Base-by-base conservation (phyloP, 2,888 invertebrate species). In the Platynereis dumerilii region DNA sequence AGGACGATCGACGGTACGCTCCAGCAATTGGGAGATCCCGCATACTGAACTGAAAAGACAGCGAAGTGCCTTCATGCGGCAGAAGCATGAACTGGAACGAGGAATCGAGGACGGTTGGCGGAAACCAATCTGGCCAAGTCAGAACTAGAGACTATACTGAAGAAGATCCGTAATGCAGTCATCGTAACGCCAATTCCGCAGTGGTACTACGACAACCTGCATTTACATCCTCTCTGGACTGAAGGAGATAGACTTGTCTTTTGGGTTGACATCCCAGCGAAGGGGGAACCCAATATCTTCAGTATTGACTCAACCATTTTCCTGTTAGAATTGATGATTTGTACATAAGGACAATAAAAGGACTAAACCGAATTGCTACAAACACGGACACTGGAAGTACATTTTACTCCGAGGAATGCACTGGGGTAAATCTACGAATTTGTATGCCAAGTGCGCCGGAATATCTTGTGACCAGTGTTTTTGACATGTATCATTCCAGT, bases 361-460 rank as follows among this genome's bases (percentile, higher is more conserved):
- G 48, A 5, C 7, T 20, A n/a, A 7, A n/a, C n/a, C 5, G 17
- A 22, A n/a, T 48, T 12, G 48, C 48, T 20, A n/a, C 17, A 22
- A 48, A 48, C 17, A 48, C 48, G 5, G 48, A 48, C 7, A 48
- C 48, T 48, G 48, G 48, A 5, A 48, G n/a, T 48, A n/a, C 17
- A 5, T 48, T 48, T n/a, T 48, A 22, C 20, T n/a, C 48, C n/a
- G n/a, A n/a, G 3, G 17, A 48, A 10, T 48, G 48, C 17, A 3
- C 7, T 48, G 48, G 48, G 3, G 7, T 3, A 10, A 48, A 48
- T 7, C 48, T n/a, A 12, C 48, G 22, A 5, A 48, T 48, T 5
- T 48, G 48, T 22, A 48, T 48, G 48, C 48, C 48, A 12, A n/a
- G 5, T n/a, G n/a, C n/a, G n/a, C n/a, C n/a, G n/a, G n/a, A n/a